These are phyloP conservation scores for human DNA, from an alignment of 2,113 vertebrate species.

Conservation along the genomic window GRCh38 chr2:221933001-221933500, in stretches of 20 bases:
- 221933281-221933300: neutral
- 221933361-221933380: neutral
- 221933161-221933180: neutral
- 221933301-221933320: neutral
- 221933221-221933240: neutral
- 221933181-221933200: neutral
- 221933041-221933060: neutral
- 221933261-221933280: neutral
- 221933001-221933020: neutral
- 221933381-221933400: neutral
- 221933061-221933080: neutral
- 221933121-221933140: neutral
- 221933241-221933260: neutral
- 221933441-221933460: neutral
- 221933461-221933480: neutral
- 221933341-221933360: neutral
- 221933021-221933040: neutral
- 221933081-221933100: fast-evolving
- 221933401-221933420: neutral
- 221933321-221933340: neutral
- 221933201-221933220: neutral
- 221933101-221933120: neutral
- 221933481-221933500: neutral
- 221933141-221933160: neutral
- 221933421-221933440: neutral